Evolutionary conservation across 2,888 invertebrate species (phyloP).

Genomic region (Drosophila rubida): DNA sequence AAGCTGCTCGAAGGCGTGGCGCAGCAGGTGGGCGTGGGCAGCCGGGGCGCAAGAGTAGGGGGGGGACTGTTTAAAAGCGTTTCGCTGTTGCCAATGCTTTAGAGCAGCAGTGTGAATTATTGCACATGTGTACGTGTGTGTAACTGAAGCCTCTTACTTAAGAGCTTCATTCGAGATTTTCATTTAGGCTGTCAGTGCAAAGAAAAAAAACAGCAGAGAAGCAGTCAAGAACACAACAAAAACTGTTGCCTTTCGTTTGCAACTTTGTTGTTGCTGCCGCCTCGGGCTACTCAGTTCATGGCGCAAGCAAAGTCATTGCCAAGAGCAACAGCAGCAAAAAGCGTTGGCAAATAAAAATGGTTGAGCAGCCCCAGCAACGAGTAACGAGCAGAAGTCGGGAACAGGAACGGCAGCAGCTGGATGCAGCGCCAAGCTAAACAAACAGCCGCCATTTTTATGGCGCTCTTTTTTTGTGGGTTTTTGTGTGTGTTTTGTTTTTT

Average conservation of each 20-base stretch:
- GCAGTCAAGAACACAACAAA: slow-evolving; percentile 32
- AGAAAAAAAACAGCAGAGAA: slow-evolving; percentile 20
- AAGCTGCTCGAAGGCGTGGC: slow-evolving; percentile 26
- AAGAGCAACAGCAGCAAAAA: slow-evolving; percentile 59
- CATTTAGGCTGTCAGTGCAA: slow-evolving; percentile 46
- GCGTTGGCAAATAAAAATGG: slow-evolving; percentile 53
- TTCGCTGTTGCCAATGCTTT: slow-evolving; percentile 59
- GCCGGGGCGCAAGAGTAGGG: slow-evolving; percentile 20
- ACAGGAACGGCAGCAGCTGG: slow-evolving; percentile 2
- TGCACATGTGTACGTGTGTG: slow-evolving; percentile 49
- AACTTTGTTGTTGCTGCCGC: slow-evolving; percentile 21
- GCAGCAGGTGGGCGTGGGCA: slow-evolving; percentile 54
- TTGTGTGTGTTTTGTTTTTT: no score
- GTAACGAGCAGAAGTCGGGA: not conserved
- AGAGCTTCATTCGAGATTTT: slow-evolving; percentile 58
- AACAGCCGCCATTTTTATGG: slow-evolving; percentile 69
- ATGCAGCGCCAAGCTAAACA: slow-evolving; percentile 57
- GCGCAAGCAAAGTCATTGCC: slow-evolving; percentile 70
- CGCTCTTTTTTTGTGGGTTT: slow-evolving; percentile 16
- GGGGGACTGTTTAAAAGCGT: slow-evolving; percentile 64
- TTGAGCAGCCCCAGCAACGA: slow-evolving; percentile 6
- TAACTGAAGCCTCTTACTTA: slow-evolving; percentile 53
- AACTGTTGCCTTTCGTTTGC: slow-evolving; percentile 25
- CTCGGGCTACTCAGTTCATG: slow-evolving; percentile 51
- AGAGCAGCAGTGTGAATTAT: slow-evolving; percentile 70